These are phyloP conservation scores for Heterodera carotae DNA, from an alignment of 1,140 invertebrate genomes.

Conservation along the genomic window DNA sequence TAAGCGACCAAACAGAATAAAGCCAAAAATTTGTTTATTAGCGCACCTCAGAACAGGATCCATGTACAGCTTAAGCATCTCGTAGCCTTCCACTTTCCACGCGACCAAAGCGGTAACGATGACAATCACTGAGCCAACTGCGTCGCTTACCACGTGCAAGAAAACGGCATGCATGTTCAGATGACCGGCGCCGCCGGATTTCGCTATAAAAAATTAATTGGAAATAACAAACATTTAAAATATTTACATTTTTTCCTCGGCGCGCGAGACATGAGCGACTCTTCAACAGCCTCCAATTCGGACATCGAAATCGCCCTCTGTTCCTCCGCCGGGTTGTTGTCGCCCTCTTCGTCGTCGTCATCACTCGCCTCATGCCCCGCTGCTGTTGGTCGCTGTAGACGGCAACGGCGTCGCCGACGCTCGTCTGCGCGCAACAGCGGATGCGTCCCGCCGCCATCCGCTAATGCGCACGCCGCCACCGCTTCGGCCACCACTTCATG, in stretches of 20 bases:
- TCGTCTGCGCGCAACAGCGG: conserved; percentile 14
- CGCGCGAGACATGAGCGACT: conserved; percentile 37
- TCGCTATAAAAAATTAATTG: not conserved
- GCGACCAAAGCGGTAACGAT: conserved; percentile 83
- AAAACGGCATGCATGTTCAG: conserved; percentile 98
- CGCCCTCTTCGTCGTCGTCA: not conserved
- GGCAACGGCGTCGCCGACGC: conserved; percentile 1
- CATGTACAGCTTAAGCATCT: conserved; percentile 76
- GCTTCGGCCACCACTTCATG: not conserved
- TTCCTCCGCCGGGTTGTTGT: not conserved
- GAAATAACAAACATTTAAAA: not conserved
- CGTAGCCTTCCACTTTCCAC: conserved; percentile 83
- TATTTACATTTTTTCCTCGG: conserved; percentile 3
- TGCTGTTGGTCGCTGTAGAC: not conserved
- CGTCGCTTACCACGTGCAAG: conserved; percentile 90
- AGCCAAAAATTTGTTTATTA: too few species aligned
- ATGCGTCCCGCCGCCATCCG: not conserved
- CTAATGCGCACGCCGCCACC: not conserved
- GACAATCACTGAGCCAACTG: conserved; percentile 86
- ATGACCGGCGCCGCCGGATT: conserved; percentile 68
- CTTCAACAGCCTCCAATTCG: conserved; percentile 40
- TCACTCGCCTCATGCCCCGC: not conserved
- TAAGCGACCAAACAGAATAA: too few species aligned
- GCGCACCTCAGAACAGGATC: conserved; percentile 83
- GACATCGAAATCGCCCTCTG: conserved; percentile 42